Base-by-base conservation (phyloP, 2,113 vertebrate species). In the Montifringilla adamsi region DNA sequence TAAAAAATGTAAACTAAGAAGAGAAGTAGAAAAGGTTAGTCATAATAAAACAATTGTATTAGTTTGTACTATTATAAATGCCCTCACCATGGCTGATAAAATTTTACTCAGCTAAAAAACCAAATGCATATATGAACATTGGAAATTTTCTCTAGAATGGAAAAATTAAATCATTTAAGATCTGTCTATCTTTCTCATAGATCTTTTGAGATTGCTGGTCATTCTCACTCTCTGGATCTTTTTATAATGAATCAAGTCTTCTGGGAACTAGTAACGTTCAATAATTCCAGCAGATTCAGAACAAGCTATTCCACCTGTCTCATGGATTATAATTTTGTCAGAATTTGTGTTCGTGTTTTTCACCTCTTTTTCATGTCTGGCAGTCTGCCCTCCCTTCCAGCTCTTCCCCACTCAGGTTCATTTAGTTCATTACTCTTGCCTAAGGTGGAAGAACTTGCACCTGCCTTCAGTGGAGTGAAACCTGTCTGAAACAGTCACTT, bases 341-440 rank as follows among this genome's bases (percentile, higher is more conserved):
- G 50, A 53, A 66, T 68, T 62, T 39, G 30, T 0, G 0, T 72
- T 84, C 2, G 3, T 8, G 4, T 73, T 90, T 84, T 83, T 49
- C 31, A 73, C 41, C 27, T 66, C 50, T 37, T 22, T 4, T 46
- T 76, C 18, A 10, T 9, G 23, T 73, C 56, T 78, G 52, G 3
- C 30, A 91, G 12, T 53, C 30, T 91, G 60, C 46, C 46, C 22
- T 85, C n/a, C 69, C 50, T 85, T 87, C 44, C 50, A 44, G 41
- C 64, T 82, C 66, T 69, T 91, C 30, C 19, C 10, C n/a, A 85
- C 9, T 35, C 50, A 66, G 50, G 37, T 76, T 90, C 67, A 86
- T 95, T 85, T 86, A 83, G 23, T 90, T 80, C 72, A 90, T 93
- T 80, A 88, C 13, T 69, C 49, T 90, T 83, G 41, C 46, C 75